Evolutionary conservation across 2,888 invertebrate species (phyloP).

Genomic region (Congeria kusceri): DNA sequence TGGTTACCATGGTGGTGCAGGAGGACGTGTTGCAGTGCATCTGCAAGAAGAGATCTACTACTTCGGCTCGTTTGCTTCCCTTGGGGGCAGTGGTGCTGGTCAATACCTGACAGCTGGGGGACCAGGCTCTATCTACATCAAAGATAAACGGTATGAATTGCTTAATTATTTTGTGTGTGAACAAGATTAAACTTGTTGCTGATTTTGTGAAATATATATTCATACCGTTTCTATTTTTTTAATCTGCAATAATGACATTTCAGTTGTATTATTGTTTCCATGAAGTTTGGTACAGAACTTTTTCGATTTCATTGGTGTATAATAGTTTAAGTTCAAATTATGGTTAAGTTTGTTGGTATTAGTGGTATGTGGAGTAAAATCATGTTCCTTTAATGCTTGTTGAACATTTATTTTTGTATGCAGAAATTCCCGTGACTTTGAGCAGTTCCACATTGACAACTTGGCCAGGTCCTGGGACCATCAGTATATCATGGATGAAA

Average conservation of each 20-base stretch:
- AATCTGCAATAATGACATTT: not conserved
- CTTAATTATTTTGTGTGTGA: not conserved
- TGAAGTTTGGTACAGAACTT: too few relatives aligned
- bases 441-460: conserved; percentile 72
- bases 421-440: conserved; percentile 61
- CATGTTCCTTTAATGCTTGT: too few relatives aligned
- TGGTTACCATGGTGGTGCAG: conserved; percentile 72
- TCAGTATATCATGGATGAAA: conserved; percentile 70
- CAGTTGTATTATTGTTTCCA: not conserved
- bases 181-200: too few relatives aligned
- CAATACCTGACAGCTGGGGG: conserved; percentile 67
- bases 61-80: conserved; percentile 62
- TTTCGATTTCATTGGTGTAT: too few relatives aligned
- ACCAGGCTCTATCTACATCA: conserved; percentile 72
- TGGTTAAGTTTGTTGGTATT: too few relatives aligned
- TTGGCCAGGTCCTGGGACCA: conserved; percentile 71
- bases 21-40: conserved; percentile 73
- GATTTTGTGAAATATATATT: too few relatives aligned
- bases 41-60: conserved; percentile 66
- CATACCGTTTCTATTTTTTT: too few relatives aligned
- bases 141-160: conserved; percentile 65
- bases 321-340: too few relatives aligned
- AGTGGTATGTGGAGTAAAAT: too few relatives aligned
- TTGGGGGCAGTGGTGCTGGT: conserved; percentile 69
- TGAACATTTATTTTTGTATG: conserved; percentile 3